Base-by-base conservation (phyloP, 2,888 invertebrate species). In the Odontocerum albicorne region DNA sequence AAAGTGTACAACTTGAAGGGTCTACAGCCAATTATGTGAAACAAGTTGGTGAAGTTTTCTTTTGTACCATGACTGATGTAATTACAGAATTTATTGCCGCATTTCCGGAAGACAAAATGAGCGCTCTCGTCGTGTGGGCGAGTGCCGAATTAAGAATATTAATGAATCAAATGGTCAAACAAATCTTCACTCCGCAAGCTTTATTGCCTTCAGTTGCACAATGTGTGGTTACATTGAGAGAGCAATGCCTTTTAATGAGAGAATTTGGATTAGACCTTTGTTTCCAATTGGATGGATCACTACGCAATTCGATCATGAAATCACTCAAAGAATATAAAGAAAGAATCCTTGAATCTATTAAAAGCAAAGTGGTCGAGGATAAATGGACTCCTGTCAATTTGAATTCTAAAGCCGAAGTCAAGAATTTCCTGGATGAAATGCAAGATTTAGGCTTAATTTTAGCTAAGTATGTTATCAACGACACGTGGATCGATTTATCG, bases 121-220 rank as follows among this genome's bases (percentile, higher is more conserved):
- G 77, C 63, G 77, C 77, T 49, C 87, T 96, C 63, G 85, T 95
- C 59, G 90, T 95, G 3, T 97, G 97, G 97, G 88, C 91, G 62
- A 91, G 91, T 66, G 82, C 85, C 62, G 92, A 93, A 73, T 74
- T 92, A 53, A 86, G 87, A 64, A 81, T 87, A 64, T 83, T 93
- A 66, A 88, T 88, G 64, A 85, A 86, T 63, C 90, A 91, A 72
- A 81, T 92, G 64, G 86, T 89, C 46, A 90, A 91, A 66, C 92
- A 96, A 72, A 87, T 96, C 43, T 92, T 96, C 67, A 88, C 90
- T 63, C 92, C 93, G 4, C 94, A 96, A 72, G 88, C 92, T 49
- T 85, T 89, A 6, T 73, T 96, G 64, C 87, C 90, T 60, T 86
- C 87, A 1, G 83, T 96, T 49, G 86, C 94, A 4, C 92, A 92